Evolutionary conservation across 2,113 vertebrate species (phyloP).

Genomic region (Calidris pugnax): DNA sequence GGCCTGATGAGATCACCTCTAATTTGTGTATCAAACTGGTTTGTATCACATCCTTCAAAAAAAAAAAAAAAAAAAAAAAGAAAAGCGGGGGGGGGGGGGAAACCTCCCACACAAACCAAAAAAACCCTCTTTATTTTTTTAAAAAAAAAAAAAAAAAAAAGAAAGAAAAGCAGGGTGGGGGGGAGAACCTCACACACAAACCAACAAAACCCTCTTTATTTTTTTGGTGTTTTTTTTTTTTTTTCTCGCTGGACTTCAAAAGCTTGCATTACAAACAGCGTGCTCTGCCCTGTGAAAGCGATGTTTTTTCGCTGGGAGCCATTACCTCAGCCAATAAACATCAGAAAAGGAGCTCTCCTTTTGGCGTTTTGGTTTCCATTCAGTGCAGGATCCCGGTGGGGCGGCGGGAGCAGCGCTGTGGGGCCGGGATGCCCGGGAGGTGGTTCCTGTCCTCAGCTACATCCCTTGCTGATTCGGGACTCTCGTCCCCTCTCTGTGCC

Average conservation of each 20-base stretch:
- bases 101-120: constrained; percentile 1
- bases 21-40: constrained; percentile 60
- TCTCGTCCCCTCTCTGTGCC: neutral
- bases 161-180: too few species aligned
- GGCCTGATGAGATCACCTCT: constrained; percentile 74
- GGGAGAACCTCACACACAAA: neutral
- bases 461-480: rapidly evolving
- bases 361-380: neutral
- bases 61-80: neutral
- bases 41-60: constrained; percentile 59
- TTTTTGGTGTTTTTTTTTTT: neutral
- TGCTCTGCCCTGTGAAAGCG: neutral
- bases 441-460: neutral
- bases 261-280: neutral
- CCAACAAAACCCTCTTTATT: constrained; percentile 46
- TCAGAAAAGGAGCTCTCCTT: neutral
- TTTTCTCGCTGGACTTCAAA: constrained; percentile 26
- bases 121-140: constrained; percentile 41
- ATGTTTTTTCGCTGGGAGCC: neutral
- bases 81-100: too few species aligned
- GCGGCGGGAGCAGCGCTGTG: neutral
- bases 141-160: neutral
- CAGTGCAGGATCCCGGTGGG: neutral
- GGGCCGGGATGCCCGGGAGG: neutral
- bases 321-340: constrained; percentile 25